Base-by-base conservation (phyloP, 2,888 invertebrate species). In the Pristionchus fissidentatus region DNA sequence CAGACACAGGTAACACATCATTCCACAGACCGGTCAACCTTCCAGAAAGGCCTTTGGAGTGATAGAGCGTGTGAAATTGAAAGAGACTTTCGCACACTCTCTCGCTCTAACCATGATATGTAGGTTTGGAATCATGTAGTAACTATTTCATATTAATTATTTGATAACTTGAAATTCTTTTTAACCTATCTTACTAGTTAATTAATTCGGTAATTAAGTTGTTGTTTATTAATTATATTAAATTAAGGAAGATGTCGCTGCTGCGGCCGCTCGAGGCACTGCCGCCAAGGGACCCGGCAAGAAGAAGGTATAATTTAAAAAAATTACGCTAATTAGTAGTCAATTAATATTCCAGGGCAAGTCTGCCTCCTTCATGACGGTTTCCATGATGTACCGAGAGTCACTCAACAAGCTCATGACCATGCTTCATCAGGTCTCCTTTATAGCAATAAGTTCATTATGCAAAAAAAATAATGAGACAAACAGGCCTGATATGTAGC, bases 351-450 rank as follows among this genome's bases (percentile, higher is more conserved):
- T 81, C 80, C 55, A 93, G 90, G 93, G 93, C 89, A 94, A 94
- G 90, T 93, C 93, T 43, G 92, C 93, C 75, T 92, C 93, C 94
- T 98, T 98, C 95, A 97, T 97, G 94, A 98, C 98, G 96, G 95
- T 91, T 32, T 91, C 91, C n/a, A 91, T 91, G 91, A 86, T 91
- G 89, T 91, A 91, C 86, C 85, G 91, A 95, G 96, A 92, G 87
- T 92, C 91, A 5, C 85, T 98, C 95, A 97, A 97, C 95, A 97
- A 97, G 94, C 94, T 98, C 95, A 98, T 98, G 98, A 94, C 96
- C 90, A 98, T 97, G 88, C 94, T 98, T 94, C 96, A 96, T 94
- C 96, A 88, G 81, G 73, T 75, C 29, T 35, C 5, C 8, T 5
- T 7, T 62, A 22, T 19, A 35, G 62, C 13, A 62, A 35, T 13